Percentiles rank a stretch among this genome's conserved stretches.
These are phyloP conservation scores for Heliconius himera DNA, from an alignment of 1,140 invertebrate genomes.

Conservation along the genomic window DNA sequence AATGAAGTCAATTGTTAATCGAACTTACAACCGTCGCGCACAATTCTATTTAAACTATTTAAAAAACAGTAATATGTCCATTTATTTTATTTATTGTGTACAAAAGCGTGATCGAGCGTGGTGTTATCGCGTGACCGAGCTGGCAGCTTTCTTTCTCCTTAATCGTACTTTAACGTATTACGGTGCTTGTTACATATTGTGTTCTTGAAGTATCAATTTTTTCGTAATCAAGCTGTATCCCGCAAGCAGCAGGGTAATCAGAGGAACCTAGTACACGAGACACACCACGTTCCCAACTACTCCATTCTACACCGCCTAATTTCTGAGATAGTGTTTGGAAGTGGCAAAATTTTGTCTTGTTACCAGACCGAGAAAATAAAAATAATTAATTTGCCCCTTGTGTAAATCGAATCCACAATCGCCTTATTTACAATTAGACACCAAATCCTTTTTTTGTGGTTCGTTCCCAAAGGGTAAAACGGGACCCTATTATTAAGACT, in stretches of 20 bases:
- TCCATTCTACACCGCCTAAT: too few species aligned
- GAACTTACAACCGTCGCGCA: neutral
- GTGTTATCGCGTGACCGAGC: neutral
- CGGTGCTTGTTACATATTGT: slow-evolving; percentile 8
- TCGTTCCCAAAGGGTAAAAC: too few species aligned
- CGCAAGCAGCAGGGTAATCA: too few species aligned
- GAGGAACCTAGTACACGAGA: neutral
- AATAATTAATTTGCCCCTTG: neutral
- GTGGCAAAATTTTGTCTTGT: too few species aligned
- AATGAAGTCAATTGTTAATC: neutral
- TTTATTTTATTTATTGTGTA: slow-evolving; percentile 3
- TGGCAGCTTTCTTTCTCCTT: slow-evolving; percentile 5
- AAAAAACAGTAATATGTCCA: too few species aligned
- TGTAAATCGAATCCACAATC: too few species aligned
- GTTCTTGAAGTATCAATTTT: neutral
- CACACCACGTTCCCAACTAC: too few species aligned
- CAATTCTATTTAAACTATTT: too few species aligned
- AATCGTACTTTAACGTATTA: neutral
- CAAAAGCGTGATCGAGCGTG: neutral
- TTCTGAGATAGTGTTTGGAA: too few species aligned
- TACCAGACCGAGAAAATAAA: neutral
- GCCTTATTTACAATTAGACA: too few species aligned
- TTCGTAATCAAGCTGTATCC: neutral
- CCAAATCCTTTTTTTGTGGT: too few species aligned
- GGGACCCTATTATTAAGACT: too few species aligned